Evolutionary conservation across 30 jellyfish, hydroid and myxozoan genomes (phyloP).

Genomic region (Euphysa ruthae): DNA sequence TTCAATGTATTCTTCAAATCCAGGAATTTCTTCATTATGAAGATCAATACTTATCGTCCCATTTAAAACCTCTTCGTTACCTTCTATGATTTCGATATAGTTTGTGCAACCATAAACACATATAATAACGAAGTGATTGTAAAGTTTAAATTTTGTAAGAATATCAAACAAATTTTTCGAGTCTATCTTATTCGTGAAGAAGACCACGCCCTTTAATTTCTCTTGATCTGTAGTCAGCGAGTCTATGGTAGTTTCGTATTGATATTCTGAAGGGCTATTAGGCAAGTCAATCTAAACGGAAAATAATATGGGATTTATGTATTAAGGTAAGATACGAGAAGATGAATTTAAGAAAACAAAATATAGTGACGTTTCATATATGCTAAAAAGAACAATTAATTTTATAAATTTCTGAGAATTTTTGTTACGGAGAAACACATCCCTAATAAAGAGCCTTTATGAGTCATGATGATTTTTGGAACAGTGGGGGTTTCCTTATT

Average conservation of each 20-base stretch:
- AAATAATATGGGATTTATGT: too few species aligned
- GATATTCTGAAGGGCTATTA: neutral
- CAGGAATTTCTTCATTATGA: conserved; percentile 26
- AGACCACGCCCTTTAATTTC: conserved; percentile 7
- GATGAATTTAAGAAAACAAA: too few species aligned
- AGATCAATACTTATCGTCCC: conserved; percentile 59
- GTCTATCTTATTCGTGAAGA: conserved; percentile 57
- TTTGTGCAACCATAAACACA: conserved; percentile 70
- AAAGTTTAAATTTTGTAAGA: conserved; percentile 2
- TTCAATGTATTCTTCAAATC: conserved; percentile 38
- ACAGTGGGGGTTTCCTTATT: too few species aligned
- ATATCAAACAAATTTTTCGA: conserved; percentile 32
- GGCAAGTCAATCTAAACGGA: neutral
- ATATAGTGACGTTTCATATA: too few species aligned
- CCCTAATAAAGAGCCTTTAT: too few species aligned
- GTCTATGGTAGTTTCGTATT: neutral
- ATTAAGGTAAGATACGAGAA: too few species aligned
- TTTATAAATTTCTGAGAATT: too few species aligned
- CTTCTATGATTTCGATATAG: conserved; percentile 48
- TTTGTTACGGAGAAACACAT: too few species aligned
- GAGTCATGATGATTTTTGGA: too few species aligned
- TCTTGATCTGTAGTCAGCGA: neutral
- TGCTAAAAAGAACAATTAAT: too few species aligned
- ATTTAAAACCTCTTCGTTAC: conserved; percentile 36
- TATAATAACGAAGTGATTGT: conserved; percentile 33